Conservation (phyloP, 2,797 vertebrate species). For the Propithecus perrieri region DNA sequence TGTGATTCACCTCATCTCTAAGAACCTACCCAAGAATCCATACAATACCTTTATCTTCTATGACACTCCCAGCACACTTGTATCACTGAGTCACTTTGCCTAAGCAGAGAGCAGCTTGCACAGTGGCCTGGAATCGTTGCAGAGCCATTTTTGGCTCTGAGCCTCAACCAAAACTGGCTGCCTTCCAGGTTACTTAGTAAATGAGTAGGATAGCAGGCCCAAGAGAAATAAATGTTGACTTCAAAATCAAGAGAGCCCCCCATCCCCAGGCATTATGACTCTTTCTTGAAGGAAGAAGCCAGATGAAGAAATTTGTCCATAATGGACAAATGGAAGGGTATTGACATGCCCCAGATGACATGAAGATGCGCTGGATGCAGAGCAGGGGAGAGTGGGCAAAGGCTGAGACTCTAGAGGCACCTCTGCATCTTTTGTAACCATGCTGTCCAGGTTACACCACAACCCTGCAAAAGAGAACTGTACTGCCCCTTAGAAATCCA, state of each 20-base stretch:
- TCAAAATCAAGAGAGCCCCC: background rate
- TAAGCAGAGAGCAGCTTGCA: background rate
- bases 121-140: background rate
- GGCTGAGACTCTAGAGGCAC: background rate
- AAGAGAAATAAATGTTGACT: background rate
- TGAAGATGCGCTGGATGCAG: background rate
- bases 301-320: background rate
- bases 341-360: background rate
- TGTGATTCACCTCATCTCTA: background rate
- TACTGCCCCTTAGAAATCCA: background rate
- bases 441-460: background rate
- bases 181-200: background rate
- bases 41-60: background rate
- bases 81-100: too few relatives aligned
- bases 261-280: background rate
- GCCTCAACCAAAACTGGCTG: background rate
- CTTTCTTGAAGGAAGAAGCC: background rate
- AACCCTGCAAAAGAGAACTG: background rate
- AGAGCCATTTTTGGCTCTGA: background rate
- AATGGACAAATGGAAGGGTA: background rate
- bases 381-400: background rate
- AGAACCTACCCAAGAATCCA: background rate
- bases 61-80: background rate
- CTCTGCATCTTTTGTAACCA: background rate
- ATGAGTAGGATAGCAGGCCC: background rate